Evolutionary conservation across 2,113 vertebrate genomes (phyloP), one percentile per base, ranked within the genome.

Genomic region (Marmota monax): DNA sequence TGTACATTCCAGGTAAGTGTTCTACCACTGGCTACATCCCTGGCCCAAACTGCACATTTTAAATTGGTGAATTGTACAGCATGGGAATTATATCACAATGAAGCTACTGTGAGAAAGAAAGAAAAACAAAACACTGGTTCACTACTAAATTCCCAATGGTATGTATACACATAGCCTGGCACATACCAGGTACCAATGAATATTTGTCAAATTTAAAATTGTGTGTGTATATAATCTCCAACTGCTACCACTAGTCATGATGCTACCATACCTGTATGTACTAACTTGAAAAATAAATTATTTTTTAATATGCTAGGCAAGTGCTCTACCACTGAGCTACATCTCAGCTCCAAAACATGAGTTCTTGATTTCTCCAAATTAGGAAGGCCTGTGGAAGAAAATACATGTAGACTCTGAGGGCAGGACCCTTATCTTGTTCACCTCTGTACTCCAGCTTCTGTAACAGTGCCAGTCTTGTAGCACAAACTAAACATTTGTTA

Each of bases 341-440:
- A 5, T 34, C 29, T 37, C 11, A 34, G 18, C 34, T 22, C 12
- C 7, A 37, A 84, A 80, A 73, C 84, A 51, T 65, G 17, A 88
- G 61, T 73, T 78, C 18, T 67, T 76, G 61, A 84, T 94, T 76
- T 88, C 51, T 80, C 25, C 61, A 89, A 89, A 84, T 92, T 76
- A 85, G 63, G 78, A 94, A 88, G 18, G 14, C 39, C 78, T 89
- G 22, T 63, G 65, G 39, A 85, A 29, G 39, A 92, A 96, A 94
- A 80, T 39, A 73, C 37, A 51, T 34, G 25, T 63, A 51, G 91
- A 37, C 32, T 74, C 42, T 1, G 74, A 51, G 18, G 83, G 8
- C 25, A 51, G 61, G 76, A 20, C 29, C 20, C 25, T 42, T 56
- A 11, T 53, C 25, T 42, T 56, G 11, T 53, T 42, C 85, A 32